Conservation (phyloP, 2,113 vertebrate species). For the Dipodomys spectabilis region DNA sequence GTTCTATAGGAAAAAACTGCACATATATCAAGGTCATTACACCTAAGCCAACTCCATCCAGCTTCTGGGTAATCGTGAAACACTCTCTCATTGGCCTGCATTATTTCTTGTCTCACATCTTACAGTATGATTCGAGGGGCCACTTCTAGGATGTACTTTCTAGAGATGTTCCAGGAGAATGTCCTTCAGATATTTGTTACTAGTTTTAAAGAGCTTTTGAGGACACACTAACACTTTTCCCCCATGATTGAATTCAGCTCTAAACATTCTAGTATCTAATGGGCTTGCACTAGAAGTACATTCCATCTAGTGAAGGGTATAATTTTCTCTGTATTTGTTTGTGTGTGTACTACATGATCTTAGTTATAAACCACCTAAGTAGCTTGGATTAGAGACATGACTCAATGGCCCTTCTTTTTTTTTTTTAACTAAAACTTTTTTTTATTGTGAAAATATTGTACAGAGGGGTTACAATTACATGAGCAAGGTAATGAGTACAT, state of each 20-base stretch:
- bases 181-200: not conserved
- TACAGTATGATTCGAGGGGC: not conserved
- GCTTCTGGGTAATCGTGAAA: slow-evolving; percentile 23
- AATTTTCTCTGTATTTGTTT: not conserved
- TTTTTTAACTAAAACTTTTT: too few relatives aligned
- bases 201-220: not conserved
- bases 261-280: not conserved
- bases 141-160: not conserved
- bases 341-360: not conserved
- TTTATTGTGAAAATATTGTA: too few relatives aligned
- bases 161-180: not conserved
- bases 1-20: not conserved
- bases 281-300: not conserved
- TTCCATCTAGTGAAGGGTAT: not conserved
- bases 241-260: not conserved
- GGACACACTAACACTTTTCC: not conserved
- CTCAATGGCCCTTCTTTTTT: too few relatives aligned
- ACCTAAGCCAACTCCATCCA: not conserved
- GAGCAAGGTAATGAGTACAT: too few relatives aligned
- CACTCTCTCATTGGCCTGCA: not conserved
- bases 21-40: not conserved
- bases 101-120: not conserved
- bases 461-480: too few relatives aligned
- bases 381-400: too few relatives aligned
- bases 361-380: too few relatives aligned